Evolutionary conservation across 2,797 vertebrate genomes (phyloP).

Genomic region (Trachurus trachurus): DNA sequence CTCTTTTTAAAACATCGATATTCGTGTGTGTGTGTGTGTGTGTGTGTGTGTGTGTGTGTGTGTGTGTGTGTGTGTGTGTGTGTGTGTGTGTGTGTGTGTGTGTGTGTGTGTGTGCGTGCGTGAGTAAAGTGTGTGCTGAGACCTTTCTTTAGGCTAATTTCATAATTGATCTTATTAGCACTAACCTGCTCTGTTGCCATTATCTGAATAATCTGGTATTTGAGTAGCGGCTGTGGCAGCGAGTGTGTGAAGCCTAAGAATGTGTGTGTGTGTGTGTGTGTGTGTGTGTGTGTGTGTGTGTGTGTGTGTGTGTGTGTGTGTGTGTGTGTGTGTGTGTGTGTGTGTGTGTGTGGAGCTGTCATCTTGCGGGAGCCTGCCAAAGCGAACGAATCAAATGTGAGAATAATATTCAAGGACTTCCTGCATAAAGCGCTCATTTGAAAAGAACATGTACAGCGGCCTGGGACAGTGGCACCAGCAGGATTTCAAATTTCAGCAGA

Average conservation of each 20-base stretch:
- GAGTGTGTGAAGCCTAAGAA: not conserved
- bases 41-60: too few relatives aligned
- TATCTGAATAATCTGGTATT: conserved; percentile 77
- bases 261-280: conserved; percentile 6
- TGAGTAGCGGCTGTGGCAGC: conserved; percentile 16
- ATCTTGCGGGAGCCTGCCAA: conserved; percentile 30
- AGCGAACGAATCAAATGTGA: conserved; percentile 47
- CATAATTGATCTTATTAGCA: conserved; percentile 76
- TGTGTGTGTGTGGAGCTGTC: conserved; percentile 26
- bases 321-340: conserved; percentile 10
- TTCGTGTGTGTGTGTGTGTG: too few relatives aligned
- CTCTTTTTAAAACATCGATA: too few relatives aligned
- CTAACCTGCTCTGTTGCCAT: conserved; percentile 69
- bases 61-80: too few relatives aligned
- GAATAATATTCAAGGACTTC: conserved; percentile 50
- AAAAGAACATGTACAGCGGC: not conserved
- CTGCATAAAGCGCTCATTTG: conserved; percentile 12
- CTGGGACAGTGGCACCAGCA: not conserved
- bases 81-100: conserved; percentile 8
- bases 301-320: conserved; percentile 22
- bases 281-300: not conserved
- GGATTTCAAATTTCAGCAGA: not conserved
- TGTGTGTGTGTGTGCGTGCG: not conserved
- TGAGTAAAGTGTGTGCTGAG: conserved; percentile 14
- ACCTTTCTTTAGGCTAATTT: conserved; percentile 66